phyloP scores from a whole-genome alignment of 2,888 invertebrate genomes.

The Acrobasis suavella region DNA sequence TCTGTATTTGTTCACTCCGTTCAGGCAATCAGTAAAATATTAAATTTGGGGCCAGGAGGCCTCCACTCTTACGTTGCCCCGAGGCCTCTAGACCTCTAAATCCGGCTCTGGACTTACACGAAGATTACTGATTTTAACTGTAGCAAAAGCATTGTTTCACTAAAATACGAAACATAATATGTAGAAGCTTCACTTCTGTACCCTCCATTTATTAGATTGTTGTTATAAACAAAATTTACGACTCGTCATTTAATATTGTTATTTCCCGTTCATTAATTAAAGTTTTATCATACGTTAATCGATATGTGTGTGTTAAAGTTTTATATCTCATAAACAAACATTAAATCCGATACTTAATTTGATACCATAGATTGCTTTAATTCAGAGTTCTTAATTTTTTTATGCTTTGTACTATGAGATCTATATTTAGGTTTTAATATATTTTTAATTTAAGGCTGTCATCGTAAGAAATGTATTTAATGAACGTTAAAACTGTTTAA shows the following conservation, averaged over 20 bases:
- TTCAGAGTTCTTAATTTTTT: not conserved
- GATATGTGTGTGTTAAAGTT: conserved; percentile 21
- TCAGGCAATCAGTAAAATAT: too few relatives aligned
- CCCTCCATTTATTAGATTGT: not conserved
- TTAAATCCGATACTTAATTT: conserved; percentile 11
- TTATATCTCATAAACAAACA: conserved; percentile 26
- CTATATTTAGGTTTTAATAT: not conserved
- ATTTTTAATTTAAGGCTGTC: not conserved
- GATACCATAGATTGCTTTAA: not conserved
- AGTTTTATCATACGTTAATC: conserved; percentile 20
- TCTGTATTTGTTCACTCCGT: too few relatives aligned
- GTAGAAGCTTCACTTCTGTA: not conserved
- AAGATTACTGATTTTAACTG: too few relatives aligned
- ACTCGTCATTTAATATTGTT: conserved; percentile 9
- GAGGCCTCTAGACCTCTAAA: too few relatives aligned
- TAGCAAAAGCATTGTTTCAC: too few relatives aligned
- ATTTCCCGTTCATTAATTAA: conserved; percentile 20
- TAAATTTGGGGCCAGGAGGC: too few relatives aligned
- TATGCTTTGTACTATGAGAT: not conserved
- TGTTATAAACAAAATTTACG: conserved; percentile 12
- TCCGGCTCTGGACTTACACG: too few relatives aligned
- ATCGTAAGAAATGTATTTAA: not conserved
- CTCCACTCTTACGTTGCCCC: too few relatives aligned
- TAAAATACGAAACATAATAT: too few relatives aligned
- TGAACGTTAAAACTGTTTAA: not conserved